Base-by-base conservation (phyloP, 2,113 vertebrate species). In the Alectura lathami region DNA sequence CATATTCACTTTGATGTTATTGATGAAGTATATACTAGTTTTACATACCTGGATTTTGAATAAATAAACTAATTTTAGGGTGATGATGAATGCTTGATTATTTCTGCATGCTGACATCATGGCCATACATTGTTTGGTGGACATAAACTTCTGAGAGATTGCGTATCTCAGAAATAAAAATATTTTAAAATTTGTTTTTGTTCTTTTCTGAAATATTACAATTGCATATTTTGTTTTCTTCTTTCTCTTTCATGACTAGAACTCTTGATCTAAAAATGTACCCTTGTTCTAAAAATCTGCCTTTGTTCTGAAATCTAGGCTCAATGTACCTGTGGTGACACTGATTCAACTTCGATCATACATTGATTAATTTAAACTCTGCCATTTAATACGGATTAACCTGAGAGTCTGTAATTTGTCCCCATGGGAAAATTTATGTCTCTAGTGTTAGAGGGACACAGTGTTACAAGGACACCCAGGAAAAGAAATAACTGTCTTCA, bases 361-460 rank as follows among this genome's bases (percentile, higher is more conserved):
- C 2, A 32, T 1, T 48, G 38, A 40, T 23, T 36, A 34, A 75
- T 36, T 42, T 8, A 30, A 18, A 22, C 48, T 73, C 32, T 57
- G 57, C 10, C 10, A 18, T 53, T 89, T 79, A 50, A 11, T 26
- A 2, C 32, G 9, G 21, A 23, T 64, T 75, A 54, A 53, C 5
- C 20, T 47, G n/a, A 80, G 47, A 69, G 16, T 13, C 66, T 11
- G 3, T 6, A 32, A 50, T 48, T 45, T 84, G n/a, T 30, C 26
- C 9, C 14, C 9, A 36, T 0, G 0, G 82, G 2, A 24, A 77
- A 8, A 36, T 36, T 64, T 74, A 38, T 81, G 24, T 20, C 32
- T 48, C 21, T 62, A 54, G 17, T 59, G 6, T 70, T 45, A 29
- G 20, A 79, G 18, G 51, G 38, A 67, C 59, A 62, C 16, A 47